Evolutionary conservation across 2,888 invertebrate species (phyloP).

Genomic region (Diarsia mendica): DNA sequence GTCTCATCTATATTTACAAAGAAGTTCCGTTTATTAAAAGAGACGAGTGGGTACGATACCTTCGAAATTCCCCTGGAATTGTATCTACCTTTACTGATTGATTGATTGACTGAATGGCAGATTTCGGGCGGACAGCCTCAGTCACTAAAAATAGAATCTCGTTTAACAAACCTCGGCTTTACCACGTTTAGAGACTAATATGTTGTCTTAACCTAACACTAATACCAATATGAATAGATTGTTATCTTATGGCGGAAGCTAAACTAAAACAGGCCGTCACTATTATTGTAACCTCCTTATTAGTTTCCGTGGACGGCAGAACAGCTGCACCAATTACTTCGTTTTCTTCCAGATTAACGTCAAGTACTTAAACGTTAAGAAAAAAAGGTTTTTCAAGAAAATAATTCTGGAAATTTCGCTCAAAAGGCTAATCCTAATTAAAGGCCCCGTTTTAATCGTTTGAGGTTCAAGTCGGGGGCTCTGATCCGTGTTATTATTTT

Average conservation of each 20-base stretch:
- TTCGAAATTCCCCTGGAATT: background rate
- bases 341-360: constrained; percentile 32
- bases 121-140: constrained; percentile 2
- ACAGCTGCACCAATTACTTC: constrained; percentile 18
- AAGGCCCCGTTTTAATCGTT: constrained; percentile 39
- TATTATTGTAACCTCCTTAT: constrained; percentile 24
- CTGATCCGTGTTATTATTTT: constrained; percentile 23
- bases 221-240: constrained; percentile 15
- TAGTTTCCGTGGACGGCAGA: background rate
- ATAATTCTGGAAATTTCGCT: constrained; percentile 18
- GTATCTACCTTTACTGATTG: constrained; percentile 22
- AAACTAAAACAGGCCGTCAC: background rate
- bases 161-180: background rate
- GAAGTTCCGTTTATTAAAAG: background rate
- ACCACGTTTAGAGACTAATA: constrained; percentile 2
- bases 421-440: constrained; percentile 41
- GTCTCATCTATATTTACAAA: constrained; percentile 17
- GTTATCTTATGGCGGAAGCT: background rate
- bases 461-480: constrained; percentile 5
- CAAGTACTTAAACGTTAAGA: constrained; percentile 7
- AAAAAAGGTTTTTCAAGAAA: constrained; percentile 24
- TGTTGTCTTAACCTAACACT: constrained; percentile 21
- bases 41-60: background rate
- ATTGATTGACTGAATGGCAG: constrained; percentile 31
- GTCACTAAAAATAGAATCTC: constrained; percentile 17